Evolutionary conservation across 1,140 invertebrate genomes (phyloP).

Genomic region (Carposina sasakii): DNA sequence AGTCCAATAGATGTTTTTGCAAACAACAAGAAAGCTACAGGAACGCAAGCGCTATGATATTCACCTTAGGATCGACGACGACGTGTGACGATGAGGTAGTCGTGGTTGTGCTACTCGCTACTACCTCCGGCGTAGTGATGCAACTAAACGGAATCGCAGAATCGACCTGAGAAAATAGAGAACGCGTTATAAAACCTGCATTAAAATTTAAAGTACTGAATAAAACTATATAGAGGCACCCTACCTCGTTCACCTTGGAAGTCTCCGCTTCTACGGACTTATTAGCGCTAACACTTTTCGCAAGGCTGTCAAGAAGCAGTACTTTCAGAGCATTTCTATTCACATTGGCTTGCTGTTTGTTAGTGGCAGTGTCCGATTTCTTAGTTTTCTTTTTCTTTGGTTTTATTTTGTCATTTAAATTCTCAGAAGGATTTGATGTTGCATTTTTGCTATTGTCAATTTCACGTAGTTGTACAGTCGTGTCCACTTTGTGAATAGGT

Average conservation of each 20-base stretch:
- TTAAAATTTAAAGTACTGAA: background rate
- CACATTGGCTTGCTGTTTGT: slow-evolving; percentile 27
- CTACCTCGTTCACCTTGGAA: slow-evolving; percentile 43
- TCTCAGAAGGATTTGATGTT: slow-evolving; percentile 16
- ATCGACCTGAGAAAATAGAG: slow-evolving; percentile 54
- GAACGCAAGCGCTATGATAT: background rate
- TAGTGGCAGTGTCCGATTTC: slow-evolving; percentile 8
- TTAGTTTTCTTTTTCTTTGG: slow-evolving; percentile 34
- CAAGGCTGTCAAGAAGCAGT: slow-evolving; percentile 40
- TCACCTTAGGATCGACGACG: slow-evolving; percentile 57
- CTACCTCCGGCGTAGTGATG: slow-evolving; percentile 65
- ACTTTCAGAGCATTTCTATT: slow-evolving; percentile 41
- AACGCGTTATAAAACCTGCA: slow-evolving; percentile 14
- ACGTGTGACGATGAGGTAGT: slow-evolving; percentile 40
- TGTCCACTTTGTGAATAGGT: slow-evolving; percentile 20
- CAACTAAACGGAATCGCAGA: slow-evolving; percentile 65
- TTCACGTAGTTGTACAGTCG: slow-evolving; percentile 23
- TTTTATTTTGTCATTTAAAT: slow-evolving; percentile 14
- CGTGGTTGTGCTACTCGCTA: slow-evolving; percentile 57
- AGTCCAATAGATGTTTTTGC: background rate
- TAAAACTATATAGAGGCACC: slow-evolving; percentile 18
- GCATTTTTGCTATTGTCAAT: slow-evolving; percentile 20
- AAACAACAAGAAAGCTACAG: background rate
- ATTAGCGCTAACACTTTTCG: slow-evolving; percentile 29
- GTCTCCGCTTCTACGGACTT: slow-evolving; percentile 21